Conservation (phyloP, 1,140 invertebrate species). For the Drosophila prosaltans region DNA sequence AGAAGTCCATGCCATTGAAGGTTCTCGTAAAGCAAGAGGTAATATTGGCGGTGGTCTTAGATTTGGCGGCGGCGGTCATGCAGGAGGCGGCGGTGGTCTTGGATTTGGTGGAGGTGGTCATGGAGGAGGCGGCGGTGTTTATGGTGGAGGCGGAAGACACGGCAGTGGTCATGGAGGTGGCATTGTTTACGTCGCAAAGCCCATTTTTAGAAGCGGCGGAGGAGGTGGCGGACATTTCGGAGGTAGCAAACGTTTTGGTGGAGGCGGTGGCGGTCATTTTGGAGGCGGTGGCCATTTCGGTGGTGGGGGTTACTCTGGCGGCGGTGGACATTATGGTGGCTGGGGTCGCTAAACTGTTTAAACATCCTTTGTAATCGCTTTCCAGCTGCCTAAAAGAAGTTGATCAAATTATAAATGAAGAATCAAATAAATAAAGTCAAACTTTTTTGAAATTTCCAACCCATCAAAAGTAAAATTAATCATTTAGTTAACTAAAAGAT, state of each 20-base stretch:
- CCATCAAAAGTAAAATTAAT: no score
- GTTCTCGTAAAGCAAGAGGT: conserved; percentile 1
- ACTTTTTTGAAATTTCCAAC: no score
- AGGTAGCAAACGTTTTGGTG: background rate
- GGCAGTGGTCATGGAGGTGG: no score
- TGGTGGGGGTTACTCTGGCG: background rate
- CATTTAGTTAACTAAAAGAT: no score
- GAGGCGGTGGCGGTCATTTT: background rate
- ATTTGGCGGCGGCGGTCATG: conserved; percentile 3
- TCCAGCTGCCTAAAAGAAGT: no score
- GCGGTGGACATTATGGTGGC: background rate
- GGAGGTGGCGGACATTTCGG: background rate
- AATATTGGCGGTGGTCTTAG: background rate
- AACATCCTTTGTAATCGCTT: no score
- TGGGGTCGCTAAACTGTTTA: background rate
- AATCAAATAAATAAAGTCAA: no score
- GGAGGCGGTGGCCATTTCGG: background rate
- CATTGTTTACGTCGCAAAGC: no score
- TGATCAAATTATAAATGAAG: no score
- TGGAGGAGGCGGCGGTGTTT: background rate
- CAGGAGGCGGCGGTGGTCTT: background rate
- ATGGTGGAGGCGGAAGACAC: background rate
- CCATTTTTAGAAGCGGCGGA: background rate
- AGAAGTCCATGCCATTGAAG: conserved; percentile 18
- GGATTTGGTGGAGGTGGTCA: background rate